A percentile compares a stretch with the other conserved stretches of the same genome.
These are phyloP conservation scores for Leptinotarsa lineolata DNA, from an alignment of 1,140 invertebrate genomes.

Conservation along the genomic window DNA sequence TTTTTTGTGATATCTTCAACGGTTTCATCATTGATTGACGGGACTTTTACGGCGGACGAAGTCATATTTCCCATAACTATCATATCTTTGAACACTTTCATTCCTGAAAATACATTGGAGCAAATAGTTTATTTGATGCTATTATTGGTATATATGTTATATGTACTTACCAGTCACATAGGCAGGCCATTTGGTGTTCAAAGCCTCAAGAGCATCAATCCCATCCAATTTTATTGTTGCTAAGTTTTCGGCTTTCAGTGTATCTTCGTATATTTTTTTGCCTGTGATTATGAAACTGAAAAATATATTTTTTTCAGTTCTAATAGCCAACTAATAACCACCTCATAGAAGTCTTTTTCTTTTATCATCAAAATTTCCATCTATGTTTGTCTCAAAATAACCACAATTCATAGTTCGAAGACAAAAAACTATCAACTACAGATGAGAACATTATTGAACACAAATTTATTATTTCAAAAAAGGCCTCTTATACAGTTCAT, in stretches of 20 bases:
- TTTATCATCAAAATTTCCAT: too few relatives aligned
- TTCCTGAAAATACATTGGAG: constrained; percentile 24
- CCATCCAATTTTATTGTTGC: constrained; percentile 35
- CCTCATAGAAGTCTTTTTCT: too few relatives aligned
- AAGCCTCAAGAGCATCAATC: constrained; percentile 21
- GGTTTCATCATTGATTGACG: constrained; percentile 38
- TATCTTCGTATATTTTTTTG: constrained; percentile 41
- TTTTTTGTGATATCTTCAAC: constrained; percentile 32
- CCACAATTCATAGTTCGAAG: too few relatives aligned
- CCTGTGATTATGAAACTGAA: constrained; percentile 44
- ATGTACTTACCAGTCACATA: constrained; percentile 21
- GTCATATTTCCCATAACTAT: constrained; percentile 40
- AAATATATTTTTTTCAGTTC: background rate
- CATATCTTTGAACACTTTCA: constrained; percentile 38
- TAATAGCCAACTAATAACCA: too few relatives aligned
- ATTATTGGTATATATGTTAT: background rate
- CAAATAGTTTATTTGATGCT: background rate
- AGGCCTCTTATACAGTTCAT: too few relatives aligned
- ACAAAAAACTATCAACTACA: too few relatives aligned
- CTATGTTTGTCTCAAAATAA: too few relatives aligned
- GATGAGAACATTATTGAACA: too few relatives aligned
- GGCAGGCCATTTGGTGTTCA: constrained; percentile 20
- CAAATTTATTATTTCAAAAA: too few relatives aligned
- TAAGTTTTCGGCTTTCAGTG: constrained; percentile 39
- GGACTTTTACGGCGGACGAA: constrained; percentile 28